Percentiles rank a stretch among this genome's conserved stretches.
Evolutionary conservation across 2,888 invertebrate genomes (phyloP).

Genomic region (Drosophila nigricruria): DNA sequence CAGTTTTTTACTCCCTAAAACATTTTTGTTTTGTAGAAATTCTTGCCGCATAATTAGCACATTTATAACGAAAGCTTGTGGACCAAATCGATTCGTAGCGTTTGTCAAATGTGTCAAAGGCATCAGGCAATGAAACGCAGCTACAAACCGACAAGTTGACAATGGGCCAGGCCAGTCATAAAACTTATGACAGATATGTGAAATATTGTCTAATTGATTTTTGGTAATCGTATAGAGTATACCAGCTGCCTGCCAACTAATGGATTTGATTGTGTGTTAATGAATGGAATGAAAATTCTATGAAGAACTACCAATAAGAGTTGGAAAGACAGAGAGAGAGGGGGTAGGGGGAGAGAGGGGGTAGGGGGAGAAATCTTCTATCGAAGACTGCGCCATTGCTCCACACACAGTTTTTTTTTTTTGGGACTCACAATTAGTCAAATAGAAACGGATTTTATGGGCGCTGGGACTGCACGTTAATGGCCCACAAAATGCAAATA

Average conservation of each 20-base stretch:
- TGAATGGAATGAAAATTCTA: constrained; percentile 63
- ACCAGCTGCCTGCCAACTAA: constrained; percentile 52
- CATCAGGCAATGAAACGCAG: constrained; percentile 25
- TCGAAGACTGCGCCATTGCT: constrained; percentile 47
- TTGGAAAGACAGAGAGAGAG: neutral
- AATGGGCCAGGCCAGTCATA: constrained; percentile 63
- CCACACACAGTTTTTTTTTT: constrained; percentile 55
- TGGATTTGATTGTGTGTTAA: constrained; percentile 79
- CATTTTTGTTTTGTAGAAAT: constrained; percentile 7
- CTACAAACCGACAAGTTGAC: constrained; percentile 66
- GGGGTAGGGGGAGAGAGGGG: neutral
- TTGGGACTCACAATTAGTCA: constrained; percentile 61
- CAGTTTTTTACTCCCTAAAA: neutral
- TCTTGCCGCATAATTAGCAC: constrained; percentile 70
- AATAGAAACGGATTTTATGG: constrained; percentile 67
- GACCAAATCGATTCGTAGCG: constrained; percentile 55
- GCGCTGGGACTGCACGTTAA: constrained; percentile 52
- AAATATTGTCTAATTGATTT: constrained; percentile 75
- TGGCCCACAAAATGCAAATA: constrained; percentile 81
- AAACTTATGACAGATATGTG: constrained; percentile 71
- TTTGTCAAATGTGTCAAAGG: constrained; percentile 65
- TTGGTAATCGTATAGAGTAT: constrained; percentile 38
- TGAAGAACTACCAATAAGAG: constrained; percentile 18
- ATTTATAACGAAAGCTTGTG: constrained; percentile 67
- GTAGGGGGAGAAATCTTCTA: constrained; percentile 27